Evolutionary conservation across 2,113 vertebrate species (phyloP), one percentile per base, ranked within the genome.

Genomic region (Mastomys coucha): DNA sequence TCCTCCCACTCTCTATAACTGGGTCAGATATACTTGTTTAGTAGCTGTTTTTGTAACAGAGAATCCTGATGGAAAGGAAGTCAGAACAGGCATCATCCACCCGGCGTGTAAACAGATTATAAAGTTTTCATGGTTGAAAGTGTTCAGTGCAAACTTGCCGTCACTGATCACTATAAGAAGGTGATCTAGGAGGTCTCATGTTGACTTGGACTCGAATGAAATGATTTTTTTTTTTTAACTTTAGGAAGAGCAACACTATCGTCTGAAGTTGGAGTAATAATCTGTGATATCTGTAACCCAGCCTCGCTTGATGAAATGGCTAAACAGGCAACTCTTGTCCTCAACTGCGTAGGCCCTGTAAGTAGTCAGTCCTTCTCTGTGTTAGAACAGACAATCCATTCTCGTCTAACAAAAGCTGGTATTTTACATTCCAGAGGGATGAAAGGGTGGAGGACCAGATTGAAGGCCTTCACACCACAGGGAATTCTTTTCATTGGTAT

Each of bases 281-380:
- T 99, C 16, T 99, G 99, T 97, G 99, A 99, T 98, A 98, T 99
- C 91, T 88, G 63, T 90, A 99, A 99, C 97, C 98, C 98, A 42
- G 98, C 98, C 97, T 99, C 99, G 10, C 98, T 99, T 95, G 99
- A 99, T 95, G 97, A 98, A 96, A 99, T 99, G 99, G 99, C 99
- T 98, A 99, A 98, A 99, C 99, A 99, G 97, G 98, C 99, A 19
- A 97, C 98, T 39, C 97, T 99, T 98, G 99, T 99, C 98, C 99
- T 99, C 91, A 99, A 99, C 97, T 99, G 99, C 96, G 99, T 99
- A 78, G 99, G 99, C 92, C 99, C 99, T 96, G 99, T 99, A 99
- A 99, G 99, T 99, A 95, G 53, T 88, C 91, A 69, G 1, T 94
- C 53, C 69, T 80, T 78, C 81, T 97, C 82, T 97, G 95, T 93